Base-by-base conservation (phyloP, 2,888 invertebrate species). In the Meteorus cinctellus region DNA sequence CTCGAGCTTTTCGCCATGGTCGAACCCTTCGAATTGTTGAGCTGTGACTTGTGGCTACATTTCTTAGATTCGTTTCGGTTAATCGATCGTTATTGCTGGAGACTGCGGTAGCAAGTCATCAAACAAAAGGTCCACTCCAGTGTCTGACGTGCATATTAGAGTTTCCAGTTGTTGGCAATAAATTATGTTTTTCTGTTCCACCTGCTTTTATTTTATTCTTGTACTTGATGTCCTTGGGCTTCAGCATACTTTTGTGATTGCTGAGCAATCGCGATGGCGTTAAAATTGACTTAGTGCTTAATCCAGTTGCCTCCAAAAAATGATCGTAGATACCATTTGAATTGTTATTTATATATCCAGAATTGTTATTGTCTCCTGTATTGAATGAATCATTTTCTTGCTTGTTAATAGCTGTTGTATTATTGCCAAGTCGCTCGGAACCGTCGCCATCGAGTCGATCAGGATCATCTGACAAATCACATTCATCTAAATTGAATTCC, bases 161-260 rank as follows among this genome's bases (percentile, higher is more conserved):
- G 51, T 79, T 83, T 36, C 83, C 84, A 12, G 84, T 79, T 12
- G 80, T 82, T 34, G 84, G 81, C 12, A 84, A 88, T 27, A 90
- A 88, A 48, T 87, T 90, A 75, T 91, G 90, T 75, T 90, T 90
- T 80, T 92, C 92, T 78, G 90, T 86, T 66, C 90, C 87, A 75
- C 92, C 92, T 84, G 92, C 91, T 82, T 92, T 91, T 81, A 93
- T 93, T 85, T 92, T 94, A 72, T 93, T 94, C 83, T 95, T 91
- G 90, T 95, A 93, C 86, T 95, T 95, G 62, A 95, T 92, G 86
- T 95, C 95, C 88, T 93, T 95, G 76, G 95, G 95, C 85, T 95
- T 95, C 76, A 95, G 88, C 86, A 95, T 94, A 84, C 92, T 94
- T 85, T 94, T 94, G 85, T 95, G 95, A 87, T 95, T 95, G 86